These are phyloP conservation scores for Scaeva pyrastri DNA, from an alignment of 2,888 invertebrate species.

Conservation along the genomic window DNA sequence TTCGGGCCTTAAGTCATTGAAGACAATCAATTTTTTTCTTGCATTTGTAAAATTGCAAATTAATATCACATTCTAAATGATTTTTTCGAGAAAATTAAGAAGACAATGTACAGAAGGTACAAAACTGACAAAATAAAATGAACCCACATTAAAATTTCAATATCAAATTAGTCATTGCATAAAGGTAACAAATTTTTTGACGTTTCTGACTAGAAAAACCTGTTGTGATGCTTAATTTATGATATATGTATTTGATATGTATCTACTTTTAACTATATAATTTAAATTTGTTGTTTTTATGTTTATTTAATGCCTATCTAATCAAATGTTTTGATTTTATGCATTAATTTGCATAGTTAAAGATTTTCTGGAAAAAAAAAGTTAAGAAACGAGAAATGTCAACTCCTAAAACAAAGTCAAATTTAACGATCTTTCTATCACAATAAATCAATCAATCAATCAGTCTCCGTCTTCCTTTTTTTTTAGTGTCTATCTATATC, in stretches of 20 bases:
- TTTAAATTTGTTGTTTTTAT: too few relatives aligned
- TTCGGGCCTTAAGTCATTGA: too few relatives aligned
- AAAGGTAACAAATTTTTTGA: not conserved
- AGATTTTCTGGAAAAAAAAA: conserved; percentile 14
- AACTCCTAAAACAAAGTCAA: conserved; percentile 36
- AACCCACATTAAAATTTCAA: too few relatives aligned
- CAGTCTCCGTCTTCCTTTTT: conserved; percentile 19
- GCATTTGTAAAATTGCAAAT: too few relatives aligned
- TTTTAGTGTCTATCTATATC: not conserved
- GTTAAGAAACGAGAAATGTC: conserved; percentile 46
- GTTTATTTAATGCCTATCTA: not conserved
- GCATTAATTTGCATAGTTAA: conserved; percentile 59
- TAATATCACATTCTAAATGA: too few relatives aligned
- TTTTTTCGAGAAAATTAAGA: too few relatives aligned
- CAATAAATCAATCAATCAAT: conserved; percentile 72
- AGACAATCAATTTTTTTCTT: too few relatives aligned
- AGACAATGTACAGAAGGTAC: too few relatives aligned
- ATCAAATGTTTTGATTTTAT: not conserved
- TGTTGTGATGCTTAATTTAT: not conserved
- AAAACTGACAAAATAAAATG: too few relatives aligned
- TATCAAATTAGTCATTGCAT: too few relatives aligned
- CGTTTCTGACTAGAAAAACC: not conserved
- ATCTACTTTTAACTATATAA: too few relatives aligned
- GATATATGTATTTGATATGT: too few relatives aligned
- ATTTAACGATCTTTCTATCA: conserved; percentile 59